phyloP scores from a whole-genome alignment of 2,797 vertebrate genomes.

The Ficedula albicollis region DNA sequence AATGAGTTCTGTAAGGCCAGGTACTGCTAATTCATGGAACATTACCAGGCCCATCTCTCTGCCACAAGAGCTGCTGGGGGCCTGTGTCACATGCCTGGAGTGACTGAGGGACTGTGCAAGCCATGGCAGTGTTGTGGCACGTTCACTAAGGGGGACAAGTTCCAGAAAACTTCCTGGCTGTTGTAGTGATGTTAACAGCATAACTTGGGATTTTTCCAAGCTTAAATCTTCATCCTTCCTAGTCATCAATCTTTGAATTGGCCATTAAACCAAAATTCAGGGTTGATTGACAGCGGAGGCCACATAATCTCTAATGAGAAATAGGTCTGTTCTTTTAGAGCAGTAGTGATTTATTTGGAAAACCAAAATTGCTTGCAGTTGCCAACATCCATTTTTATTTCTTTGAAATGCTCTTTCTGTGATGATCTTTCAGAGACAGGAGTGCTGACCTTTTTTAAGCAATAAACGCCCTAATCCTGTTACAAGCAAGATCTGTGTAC shows the following conservation, averaged over 20 bases:
- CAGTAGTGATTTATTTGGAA: neutral
- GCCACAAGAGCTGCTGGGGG: neutral
- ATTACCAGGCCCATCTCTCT: neutral
- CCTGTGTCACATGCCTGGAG: neutral
- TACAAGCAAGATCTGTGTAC: neutral
- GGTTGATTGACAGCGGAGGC: neutral
- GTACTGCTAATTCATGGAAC: neutral
- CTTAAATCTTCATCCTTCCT: neutral
- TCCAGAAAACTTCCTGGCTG: neutral
- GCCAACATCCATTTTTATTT: neutral
- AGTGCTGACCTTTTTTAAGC: slow-evolving; percentile 1
- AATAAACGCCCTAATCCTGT: neutral
- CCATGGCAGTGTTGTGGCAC: neutral
- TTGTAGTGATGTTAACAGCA: neutral
- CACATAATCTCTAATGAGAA: neutral
- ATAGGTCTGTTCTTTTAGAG: neutral
- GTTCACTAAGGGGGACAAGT: neutral
- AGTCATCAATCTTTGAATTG: neutral
- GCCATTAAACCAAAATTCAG: neutral
- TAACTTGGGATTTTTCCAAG: neutral
- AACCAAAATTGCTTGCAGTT: neutral
- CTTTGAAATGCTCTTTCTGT: neutral
- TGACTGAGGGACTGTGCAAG: neutral
- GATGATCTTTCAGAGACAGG: neutral
- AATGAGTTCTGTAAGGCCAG: neutral